A percentile compares a stretch with the other conserved stretches of the same genome.
Conservation (phyloP, 1,140 invertebrate species). For the Drosophila repleta region DNA sequence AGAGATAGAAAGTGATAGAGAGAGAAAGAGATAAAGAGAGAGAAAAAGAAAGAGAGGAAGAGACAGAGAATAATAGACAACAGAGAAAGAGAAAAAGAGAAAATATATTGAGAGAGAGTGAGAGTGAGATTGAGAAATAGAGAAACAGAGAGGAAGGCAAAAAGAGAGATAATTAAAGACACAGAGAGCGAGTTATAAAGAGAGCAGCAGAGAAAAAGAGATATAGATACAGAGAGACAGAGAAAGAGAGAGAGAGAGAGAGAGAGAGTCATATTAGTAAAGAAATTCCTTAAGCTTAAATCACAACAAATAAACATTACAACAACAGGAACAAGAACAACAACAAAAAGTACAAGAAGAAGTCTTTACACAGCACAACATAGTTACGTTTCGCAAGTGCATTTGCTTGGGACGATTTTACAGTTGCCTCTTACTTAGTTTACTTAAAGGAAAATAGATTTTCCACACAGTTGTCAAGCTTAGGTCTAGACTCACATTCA, state of each 20-base stretch:
- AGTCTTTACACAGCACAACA: slow-evolving; percentile 1
- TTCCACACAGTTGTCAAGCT: slow-evolving; percentile 14
- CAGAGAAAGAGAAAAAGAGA: no score
- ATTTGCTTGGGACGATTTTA: slow-evolving; percentile 39
- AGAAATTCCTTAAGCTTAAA: neutral
- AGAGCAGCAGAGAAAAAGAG: no score
- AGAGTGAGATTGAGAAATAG: no score
- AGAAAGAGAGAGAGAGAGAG: neutral
- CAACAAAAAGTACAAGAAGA: neutral
- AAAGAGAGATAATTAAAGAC: no score
- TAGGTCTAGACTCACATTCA: slow-evolving; percentile 86
- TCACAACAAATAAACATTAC: neutral
- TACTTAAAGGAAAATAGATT: slow-evolving; percentile 1
- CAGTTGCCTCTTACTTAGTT: slow-evolving; percentile 27
- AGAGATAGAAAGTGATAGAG: no score
- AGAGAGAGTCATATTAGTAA: slow-evolving; percentile 25
- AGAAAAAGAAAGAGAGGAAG: no score
- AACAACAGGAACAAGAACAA: neutral
- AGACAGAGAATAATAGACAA: no score
- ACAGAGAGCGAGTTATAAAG: neutral
- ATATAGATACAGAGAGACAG: no score
- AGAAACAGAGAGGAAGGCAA: no score
- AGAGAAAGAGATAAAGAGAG: no score
- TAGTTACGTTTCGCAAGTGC: slow-evolving; percentile 10
- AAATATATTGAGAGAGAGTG: no score